A percentile compares a stretch with the other conserved stretches of the same genome.
Conservation (phyloP, 2,797 vertebrate species). For the Aratinga solstitialis region DNA sequence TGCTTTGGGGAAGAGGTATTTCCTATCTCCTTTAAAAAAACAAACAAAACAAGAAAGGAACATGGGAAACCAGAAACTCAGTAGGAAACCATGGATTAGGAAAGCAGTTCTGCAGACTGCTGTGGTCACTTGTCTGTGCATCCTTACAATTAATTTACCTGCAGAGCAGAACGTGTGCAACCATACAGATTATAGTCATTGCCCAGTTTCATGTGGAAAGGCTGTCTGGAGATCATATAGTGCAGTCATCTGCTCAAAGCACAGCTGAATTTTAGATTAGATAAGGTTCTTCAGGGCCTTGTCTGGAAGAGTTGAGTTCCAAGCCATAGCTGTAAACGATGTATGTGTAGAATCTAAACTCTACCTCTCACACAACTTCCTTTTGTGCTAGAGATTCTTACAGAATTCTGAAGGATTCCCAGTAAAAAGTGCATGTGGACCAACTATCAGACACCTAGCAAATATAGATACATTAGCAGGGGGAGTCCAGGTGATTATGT, state of each 20-base stretch:
- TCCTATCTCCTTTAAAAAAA: background rate
- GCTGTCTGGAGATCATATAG: background rate
- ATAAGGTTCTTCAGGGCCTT: background rate
- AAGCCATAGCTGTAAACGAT: background rate
- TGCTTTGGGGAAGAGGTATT: slow-evolving; percentile 69
- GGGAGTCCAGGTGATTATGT: background rate
- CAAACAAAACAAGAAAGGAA: background rate
- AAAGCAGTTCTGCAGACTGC: background rate
- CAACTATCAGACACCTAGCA: background rate
- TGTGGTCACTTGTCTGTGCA: rapidly evolving
- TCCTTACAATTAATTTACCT: background rate
- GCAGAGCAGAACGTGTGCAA: background rate
- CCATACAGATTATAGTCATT: background rate
- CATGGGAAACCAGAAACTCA: background rate
- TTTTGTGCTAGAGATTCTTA: background rate
- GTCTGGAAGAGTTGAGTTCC: background rate
- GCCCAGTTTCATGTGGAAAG: background rate
- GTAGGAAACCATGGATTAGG: background rate
- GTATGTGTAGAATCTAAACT: background rate
- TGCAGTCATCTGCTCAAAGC: background rate
- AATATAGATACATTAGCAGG: background rate
- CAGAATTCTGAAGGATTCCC: background rate
- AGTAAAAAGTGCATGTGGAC: background rate
- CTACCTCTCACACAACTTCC: rapidly evolving
- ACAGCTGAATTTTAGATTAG: background rate